Evolutionary conservation across 2,113 vertebrate species (phyloP).

Genomic region (Lepus europaeus): DNA sequence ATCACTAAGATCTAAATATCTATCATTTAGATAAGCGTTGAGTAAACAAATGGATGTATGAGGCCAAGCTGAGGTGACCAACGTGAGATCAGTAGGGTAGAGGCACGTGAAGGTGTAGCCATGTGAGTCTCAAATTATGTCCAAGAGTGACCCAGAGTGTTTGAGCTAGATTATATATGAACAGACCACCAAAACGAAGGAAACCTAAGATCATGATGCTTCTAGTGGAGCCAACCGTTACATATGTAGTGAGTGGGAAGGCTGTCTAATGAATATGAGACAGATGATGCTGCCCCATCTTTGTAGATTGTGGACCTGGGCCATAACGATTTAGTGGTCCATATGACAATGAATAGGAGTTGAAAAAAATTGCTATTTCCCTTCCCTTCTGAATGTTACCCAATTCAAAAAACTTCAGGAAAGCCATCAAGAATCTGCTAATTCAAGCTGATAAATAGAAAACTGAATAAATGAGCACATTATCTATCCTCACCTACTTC

Average conservation of each 20-base stretch:
- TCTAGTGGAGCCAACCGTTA: not conserved
- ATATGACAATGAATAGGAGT: not conserved
- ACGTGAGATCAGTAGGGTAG: not conserved
- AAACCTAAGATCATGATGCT: not conserved
- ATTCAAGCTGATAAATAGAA: constrained; percentile 42
- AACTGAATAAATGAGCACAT: constrained; percentile 47
- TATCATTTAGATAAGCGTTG: not conserved
- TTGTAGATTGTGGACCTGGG: not conserved
- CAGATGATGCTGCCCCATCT: not conserved
- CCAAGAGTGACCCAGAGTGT: not conserved
- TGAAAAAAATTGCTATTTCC: not conserved
- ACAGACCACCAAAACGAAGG: constrained; percentile 19
- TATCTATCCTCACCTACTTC: constrained; percentile 59
- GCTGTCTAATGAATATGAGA: not conserved
- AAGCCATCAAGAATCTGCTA: constrained; percentile 37
- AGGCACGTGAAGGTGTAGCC: not conserved
- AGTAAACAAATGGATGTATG: not conserved
- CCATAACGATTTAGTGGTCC: not conserved
- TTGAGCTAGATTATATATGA: not conserved
- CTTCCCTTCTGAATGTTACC: constrained; percentile 20
- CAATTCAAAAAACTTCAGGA: not conserved
- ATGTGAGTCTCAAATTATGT: not conserved
- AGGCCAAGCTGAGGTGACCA: not conserved
- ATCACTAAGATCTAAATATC: not conserved
- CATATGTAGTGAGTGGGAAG: not conserved